Evolutionary conservation across 2,113 vertebrate genomes (phyloP).

Genomic region (Lampris megalopsis): DNA sequence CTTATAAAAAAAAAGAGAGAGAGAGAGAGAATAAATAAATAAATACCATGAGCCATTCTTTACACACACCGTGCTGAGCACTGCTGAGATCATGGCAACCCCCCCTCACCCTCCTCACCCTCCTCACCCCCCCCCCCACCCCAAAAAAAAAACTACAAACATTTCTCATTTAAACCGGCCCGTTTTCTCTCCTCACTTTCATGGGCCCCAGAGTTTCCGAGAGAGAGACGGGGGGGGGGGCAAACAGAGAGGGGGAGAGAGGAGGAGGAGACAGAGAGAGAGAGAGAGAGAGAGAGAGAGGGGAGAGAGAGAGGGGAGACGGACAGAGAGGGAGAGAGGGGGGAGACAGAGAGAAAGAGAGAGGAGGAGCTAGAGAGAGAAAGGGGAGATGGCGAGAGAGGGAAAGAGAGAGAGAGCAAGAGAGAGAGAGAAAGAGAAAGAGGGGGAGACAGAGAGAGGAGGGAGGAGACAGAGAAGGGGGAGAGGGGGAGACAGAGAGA

Average conservation of each 20-base stretch:
- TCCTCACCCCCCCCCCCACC: conserved; percentile 16
- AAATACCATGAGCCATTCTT: conserved; percentile 54
- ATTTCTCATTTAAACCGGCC: conserved; percentile 72
- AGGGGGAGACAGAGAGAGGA: too few species aligned
- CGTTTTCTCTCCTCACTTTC: conserved; percentile 69
- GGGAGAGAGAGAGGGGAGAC: too few species aligned
- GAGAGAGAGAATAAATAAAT: too few species aligned
- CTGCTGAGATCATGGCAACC: conserved; percentile 66
- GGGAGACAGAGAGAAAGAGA: too few species aligned
- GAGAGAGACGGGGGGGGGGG: conserved; percentile 26
- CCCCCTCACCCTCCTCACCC: too few species aligned
- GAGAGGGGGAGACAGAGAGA: too few species aligned
- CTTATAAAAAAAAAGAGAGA: conserved; percentile 49
- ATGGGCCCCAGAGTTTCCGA: conserved; percentile 67
- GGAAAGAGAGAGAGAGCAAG: neutral
- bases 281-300: neutral
- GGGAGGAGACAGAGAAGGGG: too few species aligned
- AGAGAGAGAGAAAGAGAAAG: neutral
- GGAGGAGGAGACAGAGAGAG: neutral
- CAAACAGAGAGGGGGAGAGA: neutral
- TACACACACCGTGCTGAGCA: conserved; percentile 45
- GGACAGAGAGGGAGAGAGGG: too few species aligned
- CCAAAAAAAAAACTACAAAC: conserved; percentile 38
- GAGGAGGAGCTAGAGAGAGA: too few species aligned
- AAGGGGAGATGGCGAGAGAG: neutral